Evolutionary conservation across 2,888 invertebrate genomes (phyloP), one percentile per base, ranked within the genome.

Genomic region (Eupithecia centaureata): DNA sequence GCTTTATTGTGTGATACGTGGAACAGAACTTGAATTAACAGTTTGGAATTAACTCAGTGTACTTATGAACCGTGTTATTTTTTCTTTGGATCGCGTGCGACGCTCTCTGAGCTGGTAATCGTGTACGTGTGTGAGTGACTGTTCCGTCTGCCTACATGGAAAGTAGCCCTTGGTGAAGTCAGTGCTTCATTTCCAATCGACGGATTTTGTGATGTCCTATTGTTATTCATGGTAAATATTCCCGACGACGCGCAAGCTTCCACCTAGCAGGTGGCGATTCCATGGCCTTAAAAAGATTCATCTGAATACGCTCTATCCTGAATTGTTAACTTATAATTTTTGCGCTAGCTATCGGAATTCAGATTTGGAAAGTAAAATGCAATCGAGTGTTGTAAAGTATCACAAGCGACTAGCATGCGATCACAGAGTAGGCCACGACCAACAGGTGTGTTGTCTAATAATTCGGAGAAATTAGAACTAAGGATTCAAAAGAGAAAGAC

Each of bases 51-150:
- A 86, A 90, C 90, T 88, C 72, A 84, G 91, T 90, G 89, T 82
- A 38, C 38, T 38, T 38, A 87, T 79, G 83, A 76, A 89, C 88
- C 87, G 91, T 91, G 90, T 90, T 89, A 89, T 90, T 92, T 90
- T 90, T 89, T 91, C 86, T 88, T 90, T 88, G 85, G 82, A 90
- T 91, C 91, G 90, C 92, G 92, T 91, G 91, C 89, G 85, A 83
- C 90, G 87, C 88, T 89, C 88, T 87, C 84, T 79, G 83, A 78
- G 83, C 82, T 85, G 86, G 82, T 85, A 85, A 83, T 76, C 85
- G 84, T 82, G 87, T 84, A 85, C 90, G 87, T 88, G 91, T 91
- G 91, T 91, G 88, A 90, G 89, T 92, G 92, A 90, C 91, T 91
- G 88, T 90, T 89, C 83, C 82, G 82, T 86, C 87, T 86, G 84